Conservation (phyloP, 2,113 vertebrate species). For the Coreoperca whiteheadi region DNA sequence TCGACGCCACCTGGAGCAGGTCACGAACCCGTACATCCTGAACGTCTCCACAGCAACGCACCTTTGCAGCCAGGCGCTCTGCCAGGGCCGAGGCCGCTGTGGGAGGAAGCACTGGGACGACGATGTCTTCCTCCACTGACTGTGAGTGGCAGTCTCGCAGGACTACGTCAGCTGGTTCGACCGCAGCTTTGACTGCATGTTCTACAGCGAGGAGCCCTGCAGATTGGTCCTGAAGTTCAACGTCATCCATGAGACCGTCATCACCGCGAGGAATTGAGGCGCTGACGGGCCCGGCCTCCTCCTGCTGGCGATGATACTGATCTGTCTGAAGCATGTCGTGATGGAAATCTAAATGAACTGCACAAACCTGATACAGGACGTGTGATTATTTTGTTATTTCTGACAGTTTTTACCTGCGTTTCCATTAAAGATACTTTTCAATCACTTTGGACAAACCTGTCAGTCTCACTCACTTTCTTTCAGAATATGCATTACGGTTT, state of each 20-base stretch:
- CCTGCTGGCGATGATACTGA: background rate
- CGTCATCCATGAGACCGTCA: background rate
- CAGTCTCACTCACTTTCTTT: background rate
- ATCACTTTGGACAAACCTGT: background rate
- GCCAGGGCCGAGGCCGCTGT: constrained; percentile 82
- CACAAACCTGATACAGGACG: background rate
- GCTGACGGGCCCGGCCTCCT: background rate
- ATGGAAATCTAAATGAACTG: background rate
- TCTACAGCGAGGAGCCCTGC: constrained; percentile 80
- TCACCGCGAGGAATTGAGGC: rapidly evolving
- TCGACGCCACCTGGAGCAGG: constrained; percentile 75
- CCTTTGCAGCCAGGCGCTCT: constrained; percentile 85
- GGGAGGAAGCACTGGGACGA: constrained; percentile 85
- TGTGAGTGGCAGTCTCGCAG: constrained; percentile 78
- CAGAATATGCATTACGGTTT: background rate
- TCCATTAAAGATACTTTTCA: background rate
- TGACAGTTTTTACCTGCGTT: background rate
- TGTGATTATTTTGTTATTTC: background rate
- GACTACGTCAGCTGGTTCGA: constrained; percentile 80
- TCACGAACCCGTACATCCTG: constrained; percentile 87
- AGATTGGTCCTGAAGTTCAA: background rate
- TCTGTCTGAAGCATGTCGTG: background rate
- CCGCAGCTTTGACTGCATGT: constrained; percentile 84
- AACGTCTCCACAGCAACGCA: constrained; percentile 86
- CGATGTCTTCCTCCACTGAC: constrained; percentile 86